These are phyloP conservation scores for Prionace glauca DNA, from an alignment of 2,797 vertebrate species.

Conservation along the genomic window DNA sequence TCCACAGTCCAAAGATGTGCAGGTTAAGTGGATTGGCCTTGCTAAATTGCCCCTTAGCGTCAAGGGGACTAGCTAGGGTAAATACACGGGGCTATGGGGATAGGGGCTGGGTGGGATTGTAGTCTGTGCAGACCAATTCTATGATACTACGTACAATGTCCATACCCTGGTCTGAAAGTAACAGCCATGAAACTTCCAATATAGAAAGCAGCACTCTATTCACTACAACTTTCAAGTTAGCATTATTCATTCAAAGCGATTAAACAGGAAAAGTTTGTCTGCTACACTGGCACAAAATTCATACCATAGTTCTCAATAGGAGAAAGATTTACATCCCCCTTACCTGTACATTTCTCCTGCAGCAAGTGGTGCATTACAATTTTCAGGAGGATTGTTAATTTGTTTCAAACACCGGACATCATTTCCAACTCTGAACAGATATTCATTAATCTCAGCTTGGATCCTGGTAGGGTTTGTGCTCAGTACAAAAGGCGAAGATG, in stretches of 20 bases:
- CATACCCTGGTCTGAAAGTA: not conserved
- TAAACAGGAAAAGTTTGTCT: not conserved
- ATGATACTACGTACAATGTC: not conserved
- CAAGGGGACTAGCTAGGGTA: too few species aligned
- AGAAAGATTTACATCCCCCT: not conserved
- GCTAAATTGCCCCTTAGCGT: too few species aligned
- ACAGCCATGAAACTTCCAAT: not conserved
- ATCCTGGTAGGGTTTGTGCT: not conserved
- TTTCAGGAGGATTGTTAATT: not conserved
- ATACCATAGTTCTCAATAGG: not conserved
- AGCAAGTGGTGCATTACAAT: conserved; percentile 8
- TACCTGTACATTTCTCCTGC: not conserved
- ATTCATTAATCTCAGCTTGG: not conserved
- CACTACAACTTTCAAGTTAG: too few species aligned
- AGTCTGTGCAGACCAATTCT: too few species aligned
- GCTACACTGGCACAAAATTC: not conserved
- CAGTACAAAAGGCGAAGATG: not conserved
- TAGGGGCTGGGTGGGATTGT: too few species aligned
- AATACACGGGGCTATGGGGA: too few species aligned
- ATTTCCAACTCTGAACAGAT: conserved; percentile 10
- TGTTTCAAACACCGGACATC: not conserved
- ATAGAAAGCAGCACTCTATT: too few species aligned
- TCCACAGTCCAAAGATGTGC: too few species aligned
- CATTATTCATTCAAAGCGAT: too few species aligned
- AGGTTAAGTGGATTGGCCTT: too few species aligned